Base-by-base conservation (phyloP, 2,888 invertebrate species). In the Mycalesis mineus region DNA sequence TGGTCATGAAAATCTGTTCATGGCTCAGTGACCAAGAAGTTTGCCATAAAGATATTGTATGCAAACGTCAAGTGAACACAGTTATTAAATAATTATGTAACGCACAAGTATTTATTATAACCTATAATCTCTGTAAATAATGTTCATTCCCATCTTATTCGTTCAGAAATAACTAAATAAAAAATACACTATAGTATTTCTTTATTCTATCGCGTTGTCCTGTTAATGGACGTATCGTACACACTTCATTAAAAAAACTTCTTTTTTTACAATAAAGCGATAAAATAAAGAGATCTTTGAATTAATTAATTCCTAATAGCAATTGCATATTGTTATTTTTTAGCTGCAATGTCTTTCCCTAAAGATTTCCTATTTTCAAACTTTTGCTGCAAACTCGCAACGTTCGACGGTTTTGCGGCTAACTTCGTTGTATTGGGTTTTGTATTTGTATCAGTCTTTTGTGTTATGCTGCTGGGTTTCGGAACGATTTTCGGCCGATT, bases 381-480 rank as follows among this genome's bases (percentile, higher is more conserved):
- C 77, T 94, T 95, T 70, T 95, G 95, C 71, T 95, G 95, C 68
- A 95, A 84, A 58, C 93, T 93, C 31, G 95, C 95, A 55, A 95
- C 94, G 75, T 93, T 94, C 15, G 94, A 94, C 41, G 87, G 84
- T 72, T 92, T 92, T 4, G 92, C 86, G 28, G 91, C 83, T 57
- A 89, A 68, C 71, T 91, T 91, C 41, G 87, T 82, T 53, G 84
- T 84, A 54, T 79, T 79, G 1, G 88, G 74, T 70, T 87, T 88
- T 2, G 71, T 67, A 57, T 75, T 78, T 0, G 79, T 67, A 41
- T 83, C 84, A 8, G 80, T 77, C 68, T 78, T 82, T 69, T 78
- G 82, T 28, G 71, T 68, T 63, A 82, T 71, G 6, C 74, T 63
- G 1, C 75, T 68, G 2, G 90, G 88, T 73, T 88, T 88, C 4